Evolutionary conservation across 2,797 vertebrate genomes (phyloP), one percentile per base, ranked within the genome.

Genomic region (Euphonia xanthogaster): DNA sequence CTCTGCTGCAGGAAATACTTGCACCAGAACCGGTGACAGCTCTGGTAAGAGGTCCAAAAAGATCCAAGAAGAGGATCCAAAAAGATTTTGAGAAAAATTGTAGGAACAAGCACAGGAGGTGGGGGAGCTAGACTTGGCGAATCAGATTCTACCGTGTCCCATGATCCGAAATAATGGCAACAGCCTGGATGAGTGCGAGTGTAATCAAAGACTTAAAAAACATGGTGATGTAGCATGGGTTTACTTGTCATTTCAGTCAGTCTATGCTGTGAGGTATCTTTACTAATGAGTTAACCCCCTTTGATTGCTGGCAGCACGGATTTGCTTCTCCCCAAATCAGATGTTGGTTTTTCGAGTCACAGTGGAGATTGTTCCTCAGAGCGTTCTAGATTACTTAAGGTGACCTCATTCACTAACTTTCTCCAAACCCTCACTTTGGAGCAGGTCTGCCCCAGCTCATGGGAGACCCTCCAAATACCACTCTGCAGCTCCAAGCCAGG

Each of bases 81-180:
- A 57, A 57, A 35, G 16, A 35, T 35, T 57, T 57, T 57, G 33
- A 57, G 33, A 57, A 57, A 57, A 25, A 35, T 25, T 35, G 23
- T 35, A 57, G 6, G 7, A 35, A 57, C 15, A 18, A 57, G 33
- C 55, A 57, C 15, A 25, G 15, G 23, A 57, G 55, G 23, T 1
- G 6, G 7, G 33, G 23, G 7, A 25, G 33, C 10, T 35, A 35
- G 55, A 35, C 33, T 25, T 18, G 7, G 16, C 1, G 0, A 25
- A 35, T 57, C 10, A 57, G 33, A 35, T 35, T 22, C 53, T n/a
- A n/a, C 20, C 13, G 14, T 14, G 16, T 35, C 33, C 33, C 4
- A 0, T 35, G 23, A 35, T 25, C 23, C 2, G 4, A 57, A 57
- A 18, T 35, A 57, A 57, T 25, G 23, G 55, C 23, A 35, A 57